Base-by-base conservation (phyloP, 2,888 invertebrate genomes). In the Eristalis pertinax region DNA sequence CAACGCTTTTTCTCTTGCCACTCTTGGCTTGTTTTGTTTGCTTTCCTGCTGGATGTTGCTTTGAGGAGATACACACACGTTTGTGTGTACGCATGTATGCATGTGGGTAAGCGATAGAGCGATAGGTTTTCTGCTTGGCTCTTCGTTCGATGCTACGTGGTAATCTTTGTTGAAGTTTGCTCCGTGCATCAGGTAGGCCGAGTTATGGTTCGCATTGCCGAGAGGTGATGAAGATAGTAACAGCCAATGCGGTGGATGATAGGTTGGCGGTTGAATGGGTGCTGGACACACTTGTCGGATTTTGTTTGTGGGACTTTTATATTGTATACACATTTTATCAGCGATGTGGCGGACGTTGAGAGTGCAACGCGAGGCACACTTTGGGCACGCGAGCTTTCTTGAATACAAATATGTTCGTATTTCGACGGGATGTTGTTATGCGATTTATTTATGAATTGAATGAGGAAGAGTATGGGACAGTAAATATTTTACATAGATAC, bases 181-280 rank as follows among this genome's bases (percentile, higher is more conserved):
- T 41, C 60, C 63, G 32, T 68, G 26, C 29, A 65, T 26, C 60
- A 67, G 74, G 74, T 56, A 62, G 63, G 62, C 3, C 43, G 13
- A 26, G n/a, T n/a, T n/a, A n/a, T n/a, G n/a, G n/a, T n/a, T n/a
- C n/a, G 43, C 62, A 50, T 56, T 62, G 62, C 11, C 24, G 24
- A n/a, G n/a, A 75, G 38, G 24, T 75, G 64, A 56, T 72, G 29
- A 19, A 67, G 35, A 62, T 24, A 38, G 26, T 73, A 73, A 62
- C 26, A 50, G 50, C 50, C 11, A 63, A 58, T 72, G 78, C 65
- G 41, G 58, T 72, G 65, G 67, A 60, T 73, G 72, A 35, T 79
- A 60, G 79, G 72, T 65, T 60, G 62, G 73, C 50, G 73, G 73
- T 73, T 73, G 67, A 67, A 73, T 73, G 73, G 72, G 62, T 67